Conservation (phyloP, 2,888 invertebrate genomes). For the Drosophila tripunctata region DNA sequence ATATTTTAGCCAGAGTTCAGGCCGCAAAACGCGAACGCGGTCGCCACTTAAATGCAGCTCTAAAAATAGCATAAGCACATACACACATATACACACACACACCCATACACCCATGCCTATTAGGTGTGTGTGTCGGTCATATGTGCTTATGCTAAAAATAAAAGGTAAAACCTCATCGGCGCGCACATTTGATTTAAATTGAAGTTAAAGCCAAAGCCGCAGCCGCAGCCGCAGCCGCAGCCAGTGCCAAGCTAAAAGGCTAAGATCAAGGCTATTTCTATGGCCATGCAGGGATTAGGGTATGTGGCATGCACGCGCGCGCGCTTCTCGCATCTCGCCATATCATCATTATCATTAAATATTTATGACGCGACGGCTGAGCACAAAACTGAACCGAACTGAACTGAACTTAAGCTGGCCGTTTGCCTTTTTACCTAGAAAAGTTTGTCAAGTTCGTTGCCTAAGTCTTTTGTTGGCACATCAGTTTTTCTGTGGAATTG, state of each 20-base stretch:
- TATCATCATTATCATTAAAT: constrained; percentile 75
- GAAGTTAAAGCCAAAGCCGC: constrained; percentile 61
- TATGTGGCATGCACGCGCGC: constrained; percentile 54
- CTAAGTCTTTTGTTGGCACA: constrained; percentile 57
- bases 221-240: constrained; percentile 7
- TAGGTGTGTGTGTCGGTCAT: constrained; percentile 57
- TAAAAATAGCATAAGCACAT: constrained; percentile 66
- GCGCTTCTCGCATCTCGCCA: constrained; percentile 33
- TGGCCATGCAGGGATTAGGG: constrained; percentile 36
- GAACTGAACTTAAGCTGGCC: constrained; percentile 38
- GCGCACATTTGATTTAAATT: constrained; percentile 78
- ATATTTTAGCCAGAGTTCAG: constrained; percentile 77
- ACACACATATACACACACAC: constrained; percentile 16
- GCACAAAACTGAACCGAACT: constrained; percentile 38
- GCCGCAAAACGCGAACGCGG: constrained; percentile 62
- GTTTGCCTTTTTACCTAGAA: constrained; percentile 61
- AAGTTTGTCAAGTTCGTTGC: constrained; percentile 62
- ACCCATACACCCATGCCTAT: constrained; percentile 9
- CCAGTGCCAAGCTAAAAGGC: constrained; percentile 32
- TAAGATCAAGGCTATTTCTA: constrained; percentile 68
- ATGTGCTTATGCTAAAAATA: constrained; percentile 75
- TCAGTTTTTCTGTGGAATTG: constrained; percentile 1
- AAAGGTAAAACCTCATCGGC: constrained; percentile 52
- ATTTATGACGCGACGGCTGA: constrained; percentile 70
- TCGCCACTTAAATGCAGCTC: constrained; percentile 73